These are phyloP conservation scores for Drosophila sulfurigaster DNA, from an alignment of 1,140 invertebrate genomes.

Conservation along the genomic window DNA sequence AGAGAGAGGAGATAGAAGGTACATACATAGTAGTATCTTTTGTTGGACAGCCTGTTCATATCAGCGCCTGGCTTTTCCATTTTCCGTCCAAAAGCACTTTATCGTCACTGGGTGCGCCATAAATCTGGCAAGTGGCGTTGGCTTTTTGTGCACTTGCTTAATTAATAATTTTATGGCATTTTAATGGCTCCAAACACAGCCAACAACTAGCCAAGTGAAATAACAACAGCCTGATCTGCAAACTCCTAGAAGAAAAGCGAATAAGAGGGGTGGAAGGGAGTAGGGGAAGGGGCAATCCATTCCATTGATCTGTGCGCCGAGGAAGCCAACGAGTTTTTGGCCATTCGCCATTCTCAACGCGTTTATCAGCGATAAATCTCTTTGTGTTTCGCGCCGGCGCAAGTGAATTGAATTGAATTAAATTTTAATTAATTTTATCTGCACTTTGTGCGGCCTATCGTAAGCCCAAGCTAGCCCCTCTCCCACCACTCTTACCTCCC, in stretches of 20 bases:
- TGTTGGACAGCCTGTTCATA: constrained; percentile 53
- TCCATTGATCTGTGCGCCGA: constrained; percentile 67
- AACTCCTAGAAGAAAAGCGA: constrained; percentile 22
- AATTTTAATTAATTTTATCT: constrained; percentile 85
- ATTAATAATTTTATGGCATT: constrained; percentile 84
- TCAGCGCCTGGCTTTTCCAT: constrained; percentile 51
- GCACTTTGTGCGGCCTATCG: constrained; percentile 62
- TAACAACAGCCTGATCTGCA: constrained; percentile 56
- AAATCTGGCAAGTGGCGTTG: constrained; percentile 78
- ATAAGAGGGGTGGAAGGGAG: not conserved
- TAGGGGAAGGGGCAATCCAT: constrained; percentile 8
- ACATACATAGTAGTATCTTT: not conserved
- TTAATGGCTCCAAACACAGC: constrained; percentile 71
- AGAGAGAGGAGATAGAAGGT: too few species aligned
- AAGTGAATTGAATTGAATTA: constrained; percentile 81
- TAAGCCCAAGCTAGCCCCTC: not conserved
- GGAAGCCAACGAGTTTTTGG: constrained; percentile 28
- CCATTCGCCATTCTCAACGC: constrained; percentile 76
- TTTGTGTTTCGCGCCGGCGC: constrained; percentile 78
- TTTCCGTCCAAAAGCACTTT: constrained; percentile 52
- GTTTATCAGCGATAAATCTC: constrained; percentile 84
- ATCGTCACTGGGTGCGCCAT: constrained; percentile 55
- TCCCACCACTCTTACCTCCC: not conserved
- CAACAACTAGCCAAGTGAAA: constrained; percentile 57
- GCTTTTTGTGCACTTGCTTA: constrained; percentile 75